A percentile compares a stretch with the other conserved stretches of the same genome.
phyloP scores from a whole-genome alignment of 2,888 invertebrate genomes.

The Rhamnusium bicolor region DNA sequence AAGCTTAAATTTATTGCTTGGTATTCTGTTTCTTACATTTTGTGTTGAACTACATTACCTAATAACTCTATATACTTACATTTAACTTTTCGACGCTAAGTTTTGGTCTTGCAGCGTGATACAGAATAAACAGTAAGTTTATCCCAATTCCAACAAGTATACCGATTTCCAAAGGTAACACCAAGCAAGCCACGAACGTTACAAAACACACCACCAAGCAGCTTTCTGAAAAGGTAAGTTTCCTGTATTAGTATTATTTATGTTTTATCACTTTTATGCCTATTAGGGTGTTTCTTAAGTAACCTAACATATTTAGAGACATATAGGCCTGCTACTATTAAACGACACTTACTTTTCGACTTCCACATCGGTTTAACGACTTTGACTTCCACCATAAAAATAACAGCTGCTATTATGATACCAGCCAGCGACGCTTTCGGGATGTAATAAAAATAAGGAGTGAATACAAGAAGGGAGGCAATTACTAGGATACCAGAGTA shows the following conservation, averaged over 20 bases:
- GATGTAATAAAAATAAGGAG: slow-evolving; percentile 90
- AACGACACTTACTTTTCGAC: slow-evolving; percentile 82
- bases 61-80: slow-evolving; percentile 77
- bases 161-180: slow-evolving; percentile 89
- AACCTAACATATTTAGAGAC: no score
- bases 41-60: no score
- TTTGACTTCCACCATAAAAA: slow-evolving; percentile 92
- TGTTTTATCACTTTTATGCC: no score
- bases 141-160: slow-evolving; percentile 87
- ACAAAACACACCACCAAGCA: slow-evolving; percentile 89
- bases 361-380: slow-evolving; percentile 92
- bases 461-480: slow-evolving; percentile 87
- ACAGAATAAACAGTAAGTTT: slow-evolving; percentile 88
- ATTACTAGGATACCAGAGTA: slow-evolving; percentile 88
- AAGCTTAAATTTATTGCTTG: no score
- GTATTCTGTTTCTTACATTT: no score
- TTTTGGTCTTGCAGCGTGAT: slow-evolving; percentile 90
- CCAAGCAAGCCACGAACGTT: slow-evolving; percentile 89
- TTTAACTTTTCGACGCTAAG: slow-evolving; percentile 83
- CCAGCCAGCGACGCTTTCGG: slow-evolving; percentile 90
- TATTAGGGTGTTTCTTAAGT: no score
- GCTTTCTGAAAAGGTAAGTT: slow-evolving; percentile 76
- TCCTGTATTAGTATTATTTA: neutral
- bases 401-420: slow-evolving; percentile 92
- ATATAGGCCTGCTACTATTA: no score